Evolutionary conservation across 2,113 vertebrate species (phyloP).

Genomic region (Noctilio leporinus): DNA sequence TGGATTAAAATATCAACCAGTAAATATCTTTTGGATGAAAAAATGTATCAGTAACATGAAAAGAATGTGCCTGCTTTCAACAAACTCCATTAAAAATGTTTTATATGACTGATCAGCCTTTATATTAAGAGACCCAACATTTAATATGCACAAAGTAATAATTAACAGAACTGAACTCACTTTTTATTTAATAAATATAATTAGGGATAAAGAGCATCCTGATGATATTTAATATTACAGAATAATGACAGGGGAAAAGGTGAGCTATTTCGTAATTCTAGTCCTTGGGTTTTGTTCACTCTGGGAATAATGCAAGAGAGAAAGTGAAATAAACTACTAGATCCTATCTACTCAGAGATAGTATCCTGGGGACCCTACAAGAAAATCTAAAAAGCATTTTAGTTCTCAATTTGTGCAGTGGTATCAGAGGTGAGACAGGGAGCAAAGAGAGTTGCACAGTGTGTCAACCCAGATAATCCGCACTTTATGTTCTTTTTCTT

Average conservation of each 20-base stretch:
- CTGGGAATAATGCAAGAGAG: background rate
- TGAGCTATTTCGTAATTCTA: background rate
- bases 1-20: background rate
- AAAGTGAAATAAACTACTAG: background rate
- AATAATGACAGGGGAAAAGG: background rate
- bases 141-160: background rate
- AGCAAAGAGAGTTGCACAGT: background rate
- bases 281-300: background rate
- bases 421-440: background rate
- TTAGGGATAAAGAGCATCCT: background rate
- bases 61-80: background rate
- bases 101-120: background rate
- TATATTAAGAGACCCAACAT: background rate
- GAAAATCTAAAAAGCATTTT: background rate
- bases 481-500: background rate
- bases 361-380: no score
- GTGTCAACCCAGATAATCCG: background rate
- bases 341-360: background rate
- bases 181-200: background rate
- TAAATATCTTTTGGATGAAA: background rate
- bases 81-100: background rate
- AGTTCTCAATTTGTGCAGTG: background rate
- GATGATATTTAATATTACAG: background rate
- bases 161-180: background rate
- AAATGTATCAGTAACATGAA: background rate